Percentiles rank a stretch among this genome's conserved stretches.
Conservation (phyloP, 2,113 vertebrate species). For the Hiodon alosoides region DNA sequence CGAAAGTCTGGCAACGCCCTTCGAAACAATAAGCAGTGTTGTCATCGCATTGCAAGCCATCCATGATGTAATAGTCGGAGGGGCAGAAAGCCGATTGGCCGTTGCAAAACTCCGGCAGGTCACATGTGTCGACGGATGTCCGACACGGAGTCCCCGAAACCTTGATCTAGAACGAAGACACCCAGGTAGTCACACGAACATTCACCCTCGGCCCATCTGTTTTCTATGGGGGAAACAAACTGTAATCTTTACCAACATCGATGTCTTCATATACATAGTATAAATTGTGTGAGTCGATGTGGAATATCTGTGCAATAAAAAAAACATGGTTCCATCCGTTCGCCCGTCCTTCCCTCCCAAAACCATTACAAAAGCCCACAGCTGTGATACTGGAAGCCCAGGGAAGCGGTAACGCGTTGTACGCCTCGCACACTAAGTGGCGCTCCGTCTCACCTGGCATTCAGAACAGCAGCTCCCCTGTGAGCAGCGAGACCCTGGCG, state of each 20-base stretch:
- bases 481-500: conserved; percentile 65
- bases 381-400: no score
- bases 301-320: no score
- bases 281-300: no score
- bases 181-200: neutral
- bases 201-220: neutral
- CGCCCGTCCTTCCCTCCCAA: no score
- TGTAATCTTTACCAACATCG: no score
- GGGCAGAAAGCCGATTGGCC: conserved; percentile 68
- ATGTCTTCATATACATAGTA: no score
- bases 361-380: no score
- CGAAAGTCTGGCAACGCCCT: conserved; percentile 75
- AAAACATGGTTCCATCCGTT: no score
- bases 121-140: conserved; percentile 56
- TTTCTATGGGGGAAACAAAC: neutral
- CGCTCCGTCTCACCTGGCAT: conserved; percentile 65
- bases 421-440: no score
- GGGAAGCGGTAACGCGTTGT: no score
- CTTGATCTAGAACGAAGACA: conserved; percentile 56
- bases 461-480: conserved; percentile 71
- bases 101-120: conserved; percentile 77
- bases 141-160: conserved; percentile 71
- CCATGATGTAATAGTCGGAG: conserved; percentile 67
- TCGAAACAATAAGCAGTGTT: conserved; percentile 71
- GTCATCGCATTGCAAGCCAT: conserved; percentile 66